phyloP scores from a whole-genome alignment of 2,888 invertebrate species.

The Eurytoma adleriae region DNA sequence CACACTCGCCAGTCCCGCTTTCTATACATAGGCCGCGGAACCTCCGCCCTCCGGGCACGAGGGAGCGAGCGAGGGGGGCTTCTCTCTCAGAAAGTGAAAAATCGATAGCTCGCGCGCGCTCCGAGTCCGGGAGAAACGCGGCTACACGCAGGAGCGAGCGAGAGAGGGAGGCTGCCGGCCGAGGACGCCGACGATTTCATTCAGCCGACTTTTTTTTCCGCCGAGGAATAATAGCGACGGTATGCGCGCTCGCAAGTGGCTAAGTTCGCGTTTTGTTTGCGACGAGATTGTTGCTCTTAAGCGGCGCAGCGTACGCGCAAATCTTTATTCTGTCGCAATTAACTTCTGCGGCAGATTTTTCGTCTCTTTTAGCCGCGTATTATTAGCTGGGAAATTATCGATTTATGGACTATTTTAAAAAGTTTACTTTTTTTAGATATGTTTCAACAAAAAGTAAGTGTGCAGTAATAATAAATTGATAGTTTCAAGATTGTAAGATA shows the following conservation, averaged over 20 bases:
- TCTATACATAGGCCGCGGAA: slow-evolving; percentile 5
- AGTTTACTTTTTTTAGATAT: no score
- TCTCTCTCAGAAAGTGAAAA: slow-evolving; percentile 4
- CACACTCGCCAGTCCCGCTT: background rate
- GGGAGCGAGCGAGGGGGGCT: background rate
- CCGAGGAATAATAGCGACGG: background rate
- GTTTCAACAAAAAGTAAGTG: no score
- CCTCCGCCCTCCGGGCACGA: background rate
- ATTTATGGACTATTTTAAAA: no score
- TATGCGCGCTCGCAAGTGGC: background rate
- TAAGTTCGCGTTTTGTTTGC: background rate
- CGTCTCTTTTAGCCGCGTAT: background rate
- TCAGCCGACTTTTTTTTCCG: background rate
- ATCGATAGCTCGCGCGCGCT: slow-evolving; percentile 6
- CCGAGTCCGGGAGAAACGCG: background rate
- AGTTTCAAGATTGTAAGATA: no score
- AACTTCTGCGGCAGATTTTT: background rate
- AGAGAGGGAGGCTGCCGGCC: background rate
- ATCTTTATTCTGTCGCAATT: no score
- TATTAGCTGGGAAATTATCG: no score
- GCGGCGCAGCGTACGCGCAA: no score
- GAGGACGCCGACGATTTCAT: slow-evolving; percentile 11
- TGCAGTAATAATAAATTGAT: no score
- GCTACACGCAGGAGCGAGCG: background rate
- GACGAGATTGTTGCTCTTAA: background rate